Evolutionary conservation across 2,888 invertebrate species (phyloP), one percentile per base, ranked within the genome.

Genomic region (Linnaemya vulpina): DNA sequence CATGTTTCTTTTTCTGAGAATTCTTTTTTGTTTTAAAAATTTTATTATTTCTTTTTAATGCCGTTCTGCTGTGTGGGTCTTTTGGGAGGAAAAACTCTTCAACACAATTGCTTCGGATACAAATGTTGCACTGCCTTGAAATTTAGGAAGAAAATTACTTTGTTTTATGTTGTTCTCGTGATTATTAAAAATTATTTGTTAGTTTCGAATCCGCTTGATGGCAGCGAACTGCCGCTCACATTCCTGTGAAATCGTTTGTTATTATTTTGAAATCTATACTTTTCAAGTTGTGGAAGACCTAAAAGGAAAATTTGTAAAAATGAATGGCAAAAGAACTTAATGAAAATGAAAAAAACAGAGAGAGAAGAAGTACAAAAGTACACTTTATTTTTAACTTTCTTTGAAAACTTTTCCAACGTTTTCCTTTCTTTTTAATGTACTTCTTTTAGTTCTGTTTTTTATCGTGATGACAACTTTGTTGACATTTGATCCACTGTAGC

Each of bases 391-490:
- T 80, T 43, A 74, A 67, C 49, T 80, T 73, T 65, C 10, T 13
- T 65, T 58, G 67, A 51, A 38, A 67, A 80, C 30, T 58, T 74
- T 77, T 67, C 49, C 13, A 63, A 63, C 15, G 25, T 73, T n/a
- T n/a, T n/a, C n/a, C n/a, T n/a, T n/a, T n/a, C n/a, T 20, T 20
- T 68, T 62, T 25, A 38, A 60, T 40, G n/a, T 1, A 22, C 22
- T 25, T 75, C 75, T 70, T 17, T 4, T 25, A 25, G 25, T 55
- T 63, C 53, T 60, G n/a, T 55, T 63, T 62, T 60, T 22, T 43
- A 22, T 65, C 78, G 53, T 79, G 82, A 85, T 82, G 53, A 85
- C 82, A 85, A 85, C 82, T 82, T 85, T 82, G 85, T 82, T 85
- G 82, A 85, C 82, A 85, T 82, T 79, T 85, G 82, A 85, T 85